Evolutionary conservation across 2,888 invertebrate species (phyloP).

Genomic region (Timandra comae): DNA sequence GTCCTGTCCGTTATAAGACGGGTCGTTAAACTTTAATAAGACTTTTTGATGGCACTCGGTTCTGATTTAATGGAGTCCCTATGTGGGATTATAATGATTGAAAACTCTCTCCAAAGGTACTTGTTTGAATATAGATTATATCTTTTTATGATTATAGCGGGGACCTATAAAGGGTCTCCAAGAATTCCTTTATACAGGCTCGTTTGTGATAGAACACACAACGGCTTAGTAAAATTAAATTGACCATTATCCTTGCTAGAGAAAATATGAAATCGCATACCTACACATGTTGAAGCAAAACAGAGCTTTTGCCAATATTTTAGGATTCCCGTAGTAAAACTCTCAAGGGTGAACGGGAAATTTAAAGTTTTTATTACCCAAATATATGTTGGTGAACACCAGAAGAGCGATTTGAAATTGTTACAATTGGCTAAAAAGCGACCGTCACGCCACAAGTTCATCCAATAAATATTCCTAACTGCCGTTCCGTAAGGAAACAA

Average conservation of each 20-base stretch:
- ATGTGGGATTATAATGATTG: constrained; percentile 41
- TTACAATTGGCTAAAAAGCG: constrained; percentile 67
- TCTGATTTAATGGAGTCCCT: constrained; percentile 46
- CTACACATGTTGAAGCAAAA: too few relatives aligned
- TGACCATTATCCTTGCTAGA: too few relatives aligned
- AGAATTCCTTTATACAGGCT: background rate
- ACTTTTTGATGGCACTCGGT: constrained; percentile 47
- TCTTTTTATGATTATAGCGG: too few relatives aligned
- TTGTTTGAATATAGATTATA: background rate
- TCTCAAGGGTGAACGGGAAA: too few relatives aligned
- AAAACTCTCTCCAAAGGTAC: constrained; percentile 1
- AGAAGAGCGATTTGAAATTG: constrained; percentile 47
- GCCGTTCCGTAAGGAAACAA: constrained; percentile 70
- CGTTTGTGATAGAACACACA: too few relatives aligned
- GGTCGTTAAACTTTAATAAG: constrained; percentile 60
- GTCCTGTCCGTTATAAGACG: constrained; percentile 65
- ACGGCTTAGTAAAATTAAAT: too few relatives aligned
- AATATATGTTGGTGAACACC: constrained; percentile 22
- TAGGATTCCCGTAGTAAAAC: too few relatives aligned
- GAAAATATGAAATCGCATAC: too few relatives aligned
- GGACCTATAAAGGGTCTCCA: constrained; percentile 2
- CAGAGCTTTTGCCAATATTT: too few relatives aligned
- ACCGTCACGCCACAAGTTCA: constrained; percentile 66
- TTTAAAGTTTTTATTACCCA: constrained; percentile 48
- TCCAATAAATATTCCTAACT: constrained; percentile 74